Evolutionary conservation across 2,888 invertebrate species (phyloP).

Genomic region (Plusia festucae): DNA sequence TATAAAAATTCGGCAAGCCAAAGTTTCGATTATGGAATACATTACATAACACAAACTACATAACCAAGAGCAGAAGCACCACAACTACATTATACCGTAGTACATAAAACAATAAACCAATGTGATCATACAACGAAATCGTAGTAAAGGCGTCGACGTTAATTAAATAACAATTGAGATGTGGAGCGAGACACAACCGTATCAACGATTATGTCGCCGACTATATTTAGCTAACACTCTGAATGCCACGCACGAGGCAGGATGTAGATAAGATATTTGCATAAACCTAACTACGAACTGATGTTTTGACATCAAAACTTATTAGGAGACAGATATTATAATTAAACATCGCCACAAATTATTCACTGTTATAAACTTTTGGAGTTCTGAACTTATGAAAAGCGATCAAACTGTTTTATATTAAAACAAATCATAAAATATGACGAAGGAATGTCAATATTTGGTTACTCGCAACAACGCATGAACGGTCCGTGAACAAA

Average conservation of each 20-base stretch:
- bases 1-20: not conserved
- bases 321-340: constrained; percentile 36
- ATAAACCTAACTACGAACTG: constrained; percentile 71
- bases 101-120: constrained; percentile 26
- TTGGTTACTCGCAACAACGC: constrained; percentile 17
- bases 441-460: constrained; percentile 8
- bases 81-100: constrained; percentile 20
- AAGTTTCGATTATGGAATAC: not conserved
- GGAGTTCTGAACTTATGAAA: not conserved
- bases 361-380: not conserved
- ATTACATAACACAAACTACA: constrained; percentile 1
- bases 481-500: constrained; percentile 7
- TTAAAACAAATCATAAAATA: not conserved
- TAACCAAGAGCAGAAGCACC: constrained; percentile 13
- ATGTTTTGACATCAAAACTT: constrained; percentile 47
- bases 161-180: constrained; percentile 61
- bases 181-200: constrained; percentile 62
- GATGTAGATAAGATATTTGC: constrained; percentile 84
- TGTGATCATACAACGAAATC: constrained; percentile 51
- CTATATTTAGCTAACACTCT: constrained; percentile 75
- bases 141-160: constrained; percentile 50
- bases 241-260: constrained; percentile 79
- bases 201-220: constrained; percentile 65
- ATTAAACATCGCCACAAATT: constrained; percentile 7
- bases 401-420: constrained; percentile 2